Evolutionary conservation across 2,797 vertebrate species (phyloP).

Genomic region (Enteromius unitaeniatus): DNA sequence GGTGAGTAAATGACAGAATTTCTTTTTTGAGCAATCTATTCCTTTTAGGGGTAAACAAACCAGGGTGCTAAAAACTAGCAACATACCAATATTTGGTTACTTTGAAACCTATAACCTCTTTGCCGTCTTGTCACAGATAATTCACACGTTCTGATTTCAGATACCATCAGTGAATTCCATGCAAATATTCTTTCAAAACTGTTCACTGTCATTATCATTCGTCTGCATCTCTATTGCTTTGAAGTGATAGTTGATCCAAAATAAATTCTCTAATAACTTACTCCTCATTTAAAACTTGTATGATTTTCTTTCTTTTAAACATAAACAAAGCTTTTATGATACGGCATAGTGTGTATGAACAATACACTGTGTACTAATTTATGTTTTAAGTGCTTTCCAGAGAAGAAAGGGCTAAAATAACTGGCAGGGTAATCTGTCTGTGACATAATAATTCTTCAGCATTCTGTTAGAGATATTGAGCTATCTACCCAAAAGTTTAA

Average conservation of each 20-base stretch:
- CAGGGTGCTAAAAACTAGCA: background rate
- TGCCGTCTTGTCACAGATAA: background rate
- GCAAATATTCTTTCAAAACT: background rate
- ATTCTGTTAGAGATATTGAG: background rate
- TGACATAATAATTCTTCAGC: background rate
- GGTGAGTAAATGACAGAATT: no score
- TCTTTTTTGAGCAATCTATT: no score
- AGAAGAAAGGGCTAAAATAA: background rate
- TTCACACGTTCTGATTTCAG: background rate
- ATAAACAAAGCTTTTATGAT: background rate
- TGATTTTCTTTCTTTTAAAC: background rate
- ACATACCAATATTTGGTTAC: background rate
- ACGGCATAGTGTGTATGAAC: background rate
- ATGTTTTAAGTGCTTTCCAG: background rate
- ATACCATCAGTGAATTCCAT: background rate
- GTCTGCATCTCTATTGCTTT: background rate
- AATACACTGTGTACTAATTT: background rate
- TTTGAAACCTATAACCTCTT: background rate
- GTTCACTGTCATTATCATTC: background rate
- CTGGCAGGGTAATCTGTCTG: background rate
- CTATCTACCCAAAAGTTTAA: background rate
- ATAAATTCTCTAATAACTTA: background rate
- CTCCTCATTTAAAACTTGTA: background rate
- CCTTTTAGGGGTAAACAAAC: background rate
- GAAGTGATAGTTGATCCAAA: background rate